Evolutionary conservation across 2,113 vertebrate species (phyloP).

Genomic region (Varanus komodoensis): DNA sequence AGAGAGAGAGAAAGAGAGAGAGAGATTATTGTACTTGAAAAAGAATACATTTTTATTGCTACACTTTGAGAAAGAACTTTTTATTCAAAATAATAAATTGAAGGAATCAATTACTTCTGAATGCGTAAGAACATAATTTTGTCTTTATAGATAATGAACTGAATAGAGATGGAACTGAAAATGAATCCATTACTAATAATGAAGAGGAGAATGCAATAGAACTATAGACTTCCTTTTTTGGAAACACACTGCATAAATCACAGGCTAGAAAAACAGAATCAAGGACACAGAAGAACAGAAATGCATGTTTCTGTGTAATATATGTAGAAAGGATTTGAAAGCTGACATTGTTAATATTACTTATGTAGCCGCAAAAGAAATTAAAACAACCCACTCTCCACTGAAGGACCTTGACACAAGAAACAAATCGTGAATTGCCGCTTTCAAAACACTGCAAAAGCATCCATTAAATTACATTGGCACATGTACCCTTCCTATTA

Average conservation of each 20-base stretch:
- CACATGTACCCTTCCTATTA: constrained; percentile 30
- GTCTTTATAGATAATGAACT: constrained; percentile 64
- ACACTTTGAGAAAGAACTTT: constrained; percentile 16
- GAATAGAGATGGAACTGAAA: constrained; percentile 63
- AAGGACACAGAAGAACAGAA: constrained; percentile 47
- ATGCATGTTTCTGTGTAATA: constrained; percentile 22
- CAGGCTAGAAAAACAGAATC: constrained; percentile 48
- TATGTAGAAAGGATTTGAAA: constrained; percentile 7
- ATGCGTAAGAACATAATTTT: constrained; percentile 64
- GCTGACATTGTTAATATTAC: constrained; percentile 36
- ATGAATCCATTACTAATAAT: constrained; percentile 70
- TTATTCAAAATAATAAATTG: constrained; percentile 53
- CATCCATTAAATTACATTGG: constrained; percentile 42
- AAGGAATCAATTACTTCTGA: constrained; percentile 62
- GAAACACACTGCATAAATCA: constrained; percentile 49
- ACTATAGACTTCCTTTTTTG: constrained; percentile 46
- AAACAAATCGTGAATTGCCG: constrained; percentile 39
- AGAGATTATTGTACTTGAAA: not conserved
- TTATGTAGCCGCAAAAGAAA: constrained; percentile 36
- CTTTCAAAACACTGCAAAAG: constrained; percentile 41
- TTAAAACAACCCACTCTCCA: constrained; percentile 10
- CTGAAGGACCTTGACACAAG: constrained; percentile 25
- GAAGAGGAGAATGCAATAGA: constrained; percentile 52
- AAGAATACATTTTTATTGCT: constrained; percentile 16
- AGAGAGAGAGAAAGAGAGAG: too few relatives aligned